Percentiles rank a stretch among this genome's conserved stretches.
phyloP scores from a whole-genome alignment of 2,113 vertebrate species.

The Bettongia penicillata region DNA sequence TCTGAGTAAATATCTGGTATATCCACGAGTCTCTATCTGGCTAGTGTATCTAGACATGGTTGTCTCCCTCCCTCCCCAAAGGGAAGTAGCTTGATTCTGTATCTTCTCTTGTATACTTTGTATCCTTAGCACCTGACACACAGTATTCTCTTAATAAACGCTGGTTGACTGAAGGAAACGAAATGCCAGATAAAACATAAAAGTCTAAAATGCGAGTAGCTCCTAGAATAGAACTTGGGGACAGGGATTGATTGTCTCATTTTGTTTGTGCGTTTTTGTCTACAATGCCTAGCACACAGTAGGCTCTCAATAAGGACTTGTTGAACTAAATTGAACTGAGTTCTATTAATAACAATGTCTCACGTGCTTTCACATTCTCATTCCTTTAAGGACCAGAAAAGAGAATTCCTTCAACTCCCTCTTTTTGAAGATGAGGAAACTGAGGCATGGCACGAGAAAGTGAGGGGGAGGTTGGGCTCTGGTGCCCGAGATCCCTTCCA shows the following conservation, averaged over 20 bases:
- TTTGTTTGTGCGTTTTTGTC: not conserved
- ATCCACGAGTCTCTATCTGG: not conserved
- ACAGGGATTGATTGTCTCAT: no score
- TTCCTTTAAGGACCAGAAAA: not conserved
- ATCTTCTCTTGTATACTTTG: not conserved
- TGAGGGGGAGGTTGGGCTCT: not conserved
- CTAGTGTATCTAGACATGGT: no score
- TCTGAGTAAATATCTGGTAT: not conserved
- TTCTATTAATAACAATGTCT: not conserved
- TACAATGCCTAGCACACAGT: not conserved
- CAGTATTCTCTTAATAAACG: not conserved
- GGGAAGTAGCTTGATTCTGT: not conserved
- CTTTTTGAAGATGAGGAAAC: not conserved
- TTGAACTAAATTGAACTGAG: not conserved
- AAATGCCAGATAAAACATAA: not conserved
- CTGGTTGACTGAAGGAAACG: not conserved
- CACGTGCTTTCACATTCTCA: not conserved
- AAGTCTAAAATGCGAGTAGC: not conserved
- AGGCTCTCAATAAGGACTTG: not conserved
- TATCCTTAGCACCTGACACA: not conserved
- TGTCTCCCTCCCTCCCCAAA: not conserved
- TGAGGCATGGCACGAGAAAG: not conserved
- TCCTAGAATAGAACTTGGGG: no score
- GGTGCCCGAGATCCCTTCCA: slow-evolving; percentile 50
- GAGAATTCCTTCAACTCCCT: not conserved